These are phyloP conservation scores for Tinamus major DNA, from an alignment of 2,797 vertebrate species.

Conservation along the genomic window DNA sequence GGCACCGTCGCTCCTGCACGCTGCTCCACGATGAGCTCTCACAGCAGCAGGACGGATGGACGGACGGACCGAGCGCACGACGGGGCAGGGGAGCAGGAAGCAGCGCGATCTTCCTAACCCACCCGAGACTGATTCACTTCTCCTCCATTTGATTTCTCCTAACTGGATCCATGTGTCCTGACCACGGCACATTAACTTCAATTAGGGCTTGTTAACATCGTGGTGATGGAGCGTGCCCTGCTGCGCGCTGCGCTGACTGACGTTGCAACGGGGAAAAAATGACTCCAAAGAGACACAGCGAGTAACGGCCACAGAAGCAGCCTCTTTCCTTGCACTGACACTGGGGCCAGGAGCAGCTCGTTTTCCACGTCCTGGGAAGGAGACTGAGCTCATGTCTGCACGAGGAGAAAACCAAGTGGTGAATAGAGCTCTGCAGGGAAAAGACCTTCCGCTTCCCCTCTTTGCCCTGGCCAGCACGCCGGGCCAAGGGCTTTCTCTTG, in stretches of 20 bases:
- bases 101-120: constrained; percentile 26
- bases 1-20: background rate
- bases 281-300: background rate
- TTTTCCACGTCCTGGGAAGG: background rate
- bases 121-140: constrained; percentile 44
- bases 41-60: background rate
- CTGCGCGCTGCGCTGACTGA: constrained; percentile 24
- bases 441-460: constrained; percentile 16
- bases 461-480: background rate
- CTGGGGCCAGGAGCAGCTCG: constrained; percentile 69
- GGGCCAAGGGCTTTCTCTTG: constrained; percentile 27
- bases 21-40: background rate
- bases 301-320: background rate
- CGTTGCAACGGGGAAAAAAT: constrained; percentile 52
- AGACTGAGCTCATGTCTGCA: background rate
- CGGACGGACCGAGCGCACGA: background rate
- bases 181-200: constrained; percentile 79
- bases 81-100: background rate
- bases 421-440: constrained; percentile 25
- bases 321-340: constrained; percentile 63
- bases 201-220: constrained; percentile 81
- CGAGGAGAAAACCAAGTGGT: background rate
- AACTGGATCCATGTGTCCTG: constrained; percentile 63
- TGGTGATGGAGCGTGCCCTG: background rate
- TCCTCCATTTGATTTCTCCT: constrained; percentile 38